Conservation (phyloP, 1,140 invertebrate genomes). For the Epicauta chinensis region DNA sequence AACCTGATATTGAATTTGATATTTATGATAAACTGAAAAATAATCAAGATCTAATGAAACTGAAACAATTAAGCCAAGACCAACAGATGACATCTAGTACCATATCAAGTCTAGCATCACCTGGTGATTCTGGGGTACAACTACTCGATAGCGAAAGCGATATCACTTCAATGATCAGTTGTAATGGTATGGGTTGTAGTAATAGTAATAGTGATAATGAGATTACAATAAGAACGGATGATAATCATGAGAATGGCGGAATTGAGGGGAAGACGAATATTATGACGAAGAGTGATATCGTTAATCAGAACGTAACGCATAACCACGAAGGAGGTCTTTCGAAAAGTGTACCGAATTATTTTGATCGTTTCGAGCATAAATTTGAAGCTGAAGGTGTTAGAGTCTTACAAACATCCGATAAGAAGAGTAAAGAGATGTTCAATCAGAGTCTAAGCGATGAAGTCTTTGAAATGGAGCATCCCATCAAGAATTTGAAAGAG, state of each 20-base stretch:
- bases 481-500: constrained; percentile 23
- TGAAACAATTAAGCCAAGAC: neutral
- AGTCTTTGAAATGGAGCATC: constrained; percentile 37
- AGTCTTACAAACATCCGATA: neutral
- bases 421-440: neutral
- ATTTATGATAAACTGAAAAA: no score
- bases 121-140: constrained; percentile 49
- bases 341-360: constrained; percentile 27
- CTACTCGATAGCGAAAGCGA: constrained; percentile 50
- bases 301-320: constrained; percentile 51
- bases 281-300: constrained; percentile 48
- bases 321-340: constrained; percentile 19
- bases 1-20: no score
- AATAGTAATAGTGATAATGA: constrained; percentile 12
- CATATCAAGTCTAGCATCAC: constrained; percentile 39
- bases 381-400: neutral
- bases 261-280: constrained; percentile 29
- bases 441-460: constrained; percentile 24
- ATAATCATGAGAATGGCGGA: no score
- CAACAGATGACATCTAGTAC: constrained; percentile 39
- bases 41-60: no score
- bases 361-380: constrained; percentile 20
- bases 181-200: constrained; percentile 42
- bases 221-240: neutral
- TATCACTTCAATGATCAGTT: constrained; percentile 47